Percentiles rank a stretch among this genome's conserved stretches.
Conservation (phyloP, 2,888 invertebrate genomes). For the Elgonia sp. region DNA sequence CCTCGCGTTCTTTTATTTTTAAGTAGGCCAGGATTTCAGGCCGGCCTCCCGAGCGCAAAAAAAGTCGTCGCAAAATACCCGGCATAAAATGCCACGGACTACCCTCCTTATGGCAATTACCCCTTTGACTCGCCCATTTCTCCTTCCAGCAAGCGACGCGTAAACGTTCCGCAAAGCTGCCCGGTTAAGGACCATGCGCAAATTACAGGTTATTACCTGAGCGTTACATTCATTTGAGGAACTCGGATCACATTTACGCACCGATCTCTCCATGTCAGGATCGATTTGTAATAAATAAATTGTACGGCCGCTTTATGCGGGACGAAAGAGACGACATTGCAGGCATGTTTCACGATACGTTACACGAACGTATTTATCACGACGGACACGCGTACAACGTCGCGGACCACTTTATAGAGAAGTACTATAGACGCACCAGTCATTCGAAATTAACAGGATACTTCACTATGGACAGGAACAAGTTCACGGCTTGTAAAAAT, state of each 20-base stretch:
- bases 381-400: slow-evolving; percentile 76
- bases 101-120: slow-evolving; percentile 82
- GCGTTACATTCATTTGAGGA: slow-evolving; percentile 75
- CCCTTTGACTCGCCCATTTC: slow-evolving; percentile 76
- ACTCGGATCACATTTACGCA: slow-evolving; percentile 81
- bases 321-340: slow-evolving; percentile 72
- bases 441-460: slow-evolving; percentile 72
- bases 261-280: slow-evolving; percentile 49
- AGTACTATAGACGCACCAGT: slow-evolving; percentile 69
- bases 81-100: slow-evolving; percentile 78
- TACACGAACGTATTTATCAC: slow-evolving; percentile 77
- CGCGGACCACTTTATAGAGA: slow-evolving; percentile 69
- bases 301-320: slow-evolving; percentile 57
- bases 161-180: slow-evolving; percentile 8
- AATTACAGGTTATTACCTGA: slow-evolving; percentile 86
- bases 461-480: slow-evolving; percentile 71
- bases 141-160: slow-evolving; percentile 49
- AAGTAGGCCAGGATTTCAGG: slow-evolving; percentile 60
- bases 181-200: slow-evolving; percentile 84
- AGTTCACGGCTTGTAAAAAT: slow-evolving; percentile 65
- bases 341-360: slow-evolving; percentile 71
- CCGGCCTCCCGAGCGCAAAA: slow-evolving; percentile 71
- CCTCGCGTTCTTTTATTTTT: slow-evolving; percentile 49
- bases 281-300: slow-evolving; percentile 77
- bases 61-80: slow-evolving; percentile 80